Evolutionary conservation across 1,140 invertebrate genomes (phyloP).

Genomic region (Drosophila biarmipes): DNA sequence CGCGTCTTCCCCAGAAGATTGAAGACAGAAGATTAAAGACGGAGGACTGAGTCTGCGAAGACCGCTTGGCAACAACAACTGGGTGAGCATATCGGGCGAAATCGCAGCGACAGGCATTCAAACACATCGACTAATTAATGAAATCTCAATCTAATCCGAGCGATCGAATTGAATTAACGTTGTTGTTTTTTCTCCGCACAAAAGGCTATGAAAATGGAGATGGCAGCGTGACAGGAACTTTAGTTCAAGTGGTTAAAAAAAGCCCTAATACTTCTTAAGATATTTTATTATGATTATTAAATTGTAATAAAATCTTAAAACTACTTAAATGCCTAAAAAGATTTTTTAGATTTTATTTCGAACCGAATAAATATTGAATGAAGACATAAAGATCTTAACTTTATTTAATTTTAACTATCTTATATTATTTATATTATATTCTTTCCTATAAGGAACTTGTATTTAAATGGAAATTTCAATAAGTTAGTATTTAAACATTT

Average conservation of each 20-base stretch:
- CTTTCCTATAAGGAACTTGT: too few relatives aligned
- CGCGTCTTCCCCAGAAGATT: conserved; percentile 6
- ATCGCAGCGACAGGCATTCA: conserved; percentile 18
- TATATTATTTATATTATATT: too few relatives aligned
- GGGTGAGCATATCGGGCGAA: conserved; percentile 21
- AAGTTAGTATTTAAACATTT: too few relatives aligned
- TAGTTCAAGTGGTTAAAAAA: not conserved
- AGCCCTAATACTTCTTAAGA: too few relatives aligned
- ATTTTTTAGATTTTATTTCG: too few relatives aligned
- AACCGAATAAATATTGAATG: too few relatives aligned
- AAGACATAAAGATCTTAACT: too few relatives aligned
- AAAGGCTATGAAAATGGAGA: conserved; percentile 11
- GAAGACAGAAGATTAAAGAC: conserved; percentile 3
- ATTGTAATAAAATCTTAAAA: too few relatives aligned
- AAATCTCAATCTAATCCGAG: conserved; percentile 75
- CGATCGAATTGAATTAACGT: conserved; percentile 37
- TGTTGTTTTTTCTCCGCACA: conserved; percentile 18
- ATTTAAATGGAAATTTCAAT: too few relatives aligned
- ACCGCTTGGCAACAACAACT: conserved; percentile 25
- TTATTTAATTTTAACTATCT: too few relatives aligned
- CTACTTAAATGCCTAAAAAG: too few relatives aligned
- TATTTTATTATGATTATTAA: too few relatives aligned
- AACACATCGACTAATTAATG: conserved; percentile 71
- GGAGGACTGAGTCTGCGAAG: not conserved
- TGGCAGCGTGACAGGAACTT: conserved; percentile 29